Conservation (phyloP, 2,113 vertebrate species). For the Poeciliopsis retropinna region DNA sequence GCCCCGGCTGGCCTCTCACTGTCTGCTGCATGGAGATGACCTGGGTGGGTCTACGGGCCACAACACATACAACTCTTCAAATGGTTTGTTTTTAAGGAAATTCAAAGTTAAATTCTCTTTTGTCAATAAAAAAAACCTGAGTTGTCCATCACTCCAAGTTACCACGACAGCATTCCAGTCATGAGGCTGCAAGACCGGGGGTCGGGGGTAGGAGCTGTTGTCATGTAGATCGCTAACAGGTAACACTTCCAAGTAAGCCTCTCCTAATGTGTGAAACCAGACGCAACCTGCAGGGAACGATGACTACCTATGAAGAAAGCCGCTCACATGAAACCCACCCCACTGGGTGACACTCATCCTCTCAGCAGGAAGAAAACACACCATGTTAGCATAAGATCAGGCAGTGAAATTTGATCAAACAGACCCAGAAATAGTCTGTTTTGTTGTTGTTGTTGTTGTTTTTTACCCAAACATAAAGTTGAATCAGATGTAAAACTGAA, state of each 20-base stretch:
- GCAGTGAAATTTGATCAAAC: neutral
- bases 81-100: neutral
- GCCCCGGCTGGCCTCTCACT: neutral
- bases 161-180: too few species aligned
- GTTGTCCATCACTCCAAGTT: neutral
- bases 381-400: neutral
- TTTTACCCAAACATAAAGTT: too few species aligned
- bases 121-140: neutral
- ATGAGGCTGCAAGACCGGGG: neutral
- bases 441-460: too few species aligned
- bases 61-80: neutral
- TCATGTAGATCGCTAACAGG: conserved; percentile 32
- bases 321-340: neutral
- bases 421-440: neutral
- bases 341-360: conserved; percentile 30
- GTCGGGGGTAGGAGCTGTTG: conserved; percentile 31
- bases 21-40: neutral
- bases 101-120: neutral
- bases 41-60: too few species aligned
- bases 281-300: conserved; percentile 29
- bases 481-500: too few species aligned
- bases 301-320: conserved; percentile 13
- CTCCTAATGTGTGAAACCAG: conserved; percentile 65
- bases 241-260: conserved; percentile 49
- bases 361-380: conserved; percentile 63